phyloP scores from a whole-genome alignment of 2,113 vertebrate species.

The Patagioenas fasciata region DNA sequence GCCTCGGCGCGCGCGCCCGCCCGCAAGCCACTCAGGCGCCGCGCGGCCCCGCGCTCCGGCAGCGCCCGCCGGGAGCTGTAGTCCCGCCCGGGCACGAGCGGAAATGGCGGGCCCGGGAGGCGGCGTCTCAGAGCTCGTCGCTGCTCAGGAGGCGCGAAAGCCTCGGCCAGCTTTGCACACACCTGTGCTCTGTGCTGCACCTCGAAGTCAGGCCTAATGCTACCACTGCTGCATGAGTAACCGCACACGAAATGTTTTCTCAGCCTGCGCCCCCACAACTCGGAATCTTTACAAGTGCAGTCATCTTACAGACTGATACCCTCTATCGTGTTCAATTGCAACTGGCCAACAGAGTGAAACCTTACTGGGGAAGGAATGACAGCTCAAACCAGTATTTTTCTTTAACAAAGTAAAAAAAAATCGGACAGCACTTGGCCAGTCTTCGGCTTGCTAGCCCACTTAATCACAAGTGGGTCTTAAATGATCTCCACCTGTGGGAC shows the following conservation, averaged over 20 bases:
- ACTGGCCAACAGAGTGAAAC: too few species aligned
- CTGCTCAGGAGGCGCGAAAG: not conserved
- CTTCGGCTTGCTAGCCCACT: not conserved
- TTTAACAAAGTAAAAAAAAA: not conserved
- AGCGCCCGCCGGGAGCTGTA: conserved; percentile 20
- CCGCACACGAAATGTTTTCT: not conserved
- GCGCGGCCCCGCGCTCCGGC: not conserved
- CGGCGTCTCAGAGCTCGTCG: not conserved
- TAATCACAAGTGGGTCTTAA: not conserved
- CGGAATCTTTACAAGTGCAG: not conserved
- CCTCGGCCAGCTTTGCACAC: not conserved
- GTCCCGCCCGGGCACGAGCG: not conserved
- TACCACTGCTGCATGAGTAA: not conserved
- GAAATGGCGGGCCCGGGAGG: too few species aligned
- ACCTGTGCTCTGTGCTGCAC: not conserved
- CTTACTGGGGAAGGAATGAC: not conserved
- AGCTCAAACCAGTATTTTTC: not conserved
- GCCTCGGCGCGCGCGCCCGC: not conserved
- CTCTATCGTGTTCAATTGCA: not conserved
- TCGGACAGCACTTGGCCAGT: not conserved
- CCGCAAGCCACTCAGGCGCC: not conserved
- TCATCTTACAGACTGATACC: not conserved
- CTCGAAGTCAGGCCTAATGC: too few species aligned
- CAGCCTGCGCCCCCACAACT: not conserved
- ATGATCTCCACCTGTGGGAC: not conserved